Base-by-base conservation (phyloP, 2,888 invertebrate genomes). In the Junonia oenone region DNA sequence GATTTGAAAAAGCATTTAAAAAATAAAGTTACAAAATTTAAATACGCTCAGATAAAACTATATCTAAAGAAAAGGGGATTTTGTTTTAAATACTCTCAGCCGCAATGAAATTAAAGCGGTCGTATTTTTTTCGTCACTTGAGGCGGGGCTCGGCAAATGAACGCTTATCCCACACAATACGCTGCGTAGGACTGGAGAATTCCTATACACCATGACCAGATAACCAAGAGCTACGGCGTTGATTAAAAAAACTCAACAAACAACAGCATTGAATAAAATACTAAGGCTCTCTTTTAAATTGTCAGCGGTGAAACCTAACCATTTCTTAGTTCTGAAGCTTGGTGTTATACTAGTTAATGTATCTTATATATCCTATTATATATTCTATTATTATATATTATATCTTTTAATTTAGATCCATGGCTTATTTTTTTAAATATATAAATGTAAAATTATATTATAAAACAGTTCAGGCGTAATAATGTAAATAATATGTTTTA, bases 101-200 rank as follows among this genome's bases (percentile, higher is more conserved):
- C n/a, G n/a, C n/a, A n/a, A n/a, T n/a, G n/a, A n/a, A n/a, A n/a
- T n/a, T n/a, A n/a, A n/a, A n/a, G n/a, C n/a, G n/a, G n/a, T n/a
- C n/a, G n/a, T n/a, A n/a, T 52, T 46, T 47, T 46, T 37, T 47
- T 29, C 14, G 50, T 56, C 56, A 60, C 55, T 61, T 59, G 55
- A 61, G 59, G 63, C 57, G 57, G 63, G n/a, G n/a, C n/a, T n/a
- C n/a, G 50, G 48, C 48, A 57, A 59, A 63, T 63, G 63, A 59
- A 55, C 57, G 59, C 56, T 56, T 56, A 51, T 56, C 61, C 55
- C 57, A 59, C n/a, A n/a, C n/a, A n/a, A n/a, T n/a, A n/a, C n/a
- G n/a, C n/a, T n/a, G n/a, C n/a, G n/a, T n/a, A n/a, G 54, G 56
- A 54, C 56, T n/a, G 56, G 51, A 54, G 50, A 45, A 58, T 54